A percentile compares a stretch with the other conserved stretches of the same genome.
Conservation (phyloP, 2,113 vertebrate genomes). For the Rostratula benghalensis region DNA sequence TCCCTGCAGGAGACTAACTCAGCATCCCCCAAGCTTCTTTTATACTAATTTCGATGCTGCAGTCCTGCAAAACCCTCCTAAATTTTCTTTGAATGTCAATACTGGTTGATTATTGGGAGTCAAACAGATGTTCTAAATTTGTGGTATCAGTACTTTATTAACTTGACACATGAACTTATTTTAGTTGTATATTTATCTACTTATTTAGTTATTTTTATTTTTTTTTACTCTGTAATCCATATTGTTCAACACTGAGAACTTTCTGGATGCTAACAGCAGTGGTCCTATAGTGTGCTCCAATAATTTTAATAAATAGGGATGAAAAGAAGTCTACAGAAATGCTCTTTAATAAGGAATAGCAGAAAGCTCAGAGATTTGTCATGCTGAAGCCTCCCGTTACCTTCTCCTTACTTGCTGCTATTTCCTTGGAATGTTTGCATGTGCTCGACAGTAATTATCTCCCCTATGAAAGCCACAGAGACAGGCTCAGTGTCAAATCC, state of each 20-base stretch:
- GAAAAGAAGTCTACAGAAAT: neutral
- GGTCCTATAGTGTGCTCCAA: neutral
- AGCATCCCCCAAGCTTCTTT: neutral
- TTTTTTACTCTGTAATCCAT: neutral
- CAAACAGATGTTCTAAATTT: neutral
- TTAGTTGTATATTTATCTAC: neutral
- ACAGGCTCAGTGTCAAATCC: neutral
- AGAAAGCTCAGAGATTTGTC: neutral
- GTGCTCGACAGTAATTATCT: neutral
- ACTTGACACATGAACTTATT: neutral
- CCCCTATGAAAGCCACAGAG: neutral
- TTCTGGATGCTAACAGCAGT: neutral
- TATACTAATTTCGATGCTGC: neutral
- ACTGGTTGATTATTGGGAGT: neutral
- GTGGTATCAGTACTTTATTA: neutral
- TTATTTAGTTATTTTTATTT: neutral
- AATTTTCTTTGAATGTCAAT: neutral
- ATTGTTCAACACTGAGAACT: neutral
- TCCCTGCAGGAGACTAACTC: neutral
- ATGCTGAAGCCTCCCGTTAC: neutral
- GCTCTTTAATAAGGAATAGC: neutral
- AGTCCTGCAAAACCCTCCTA: neutral
- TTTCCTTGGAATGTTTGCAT: constrained; percentile 10
- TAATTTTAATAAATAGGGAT: neutral
- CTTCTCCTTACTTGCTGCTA: neutral